Conservation (phyloP, 2,888 invertebrate species). For the Caenorhabditis zanzibari region DNA sequence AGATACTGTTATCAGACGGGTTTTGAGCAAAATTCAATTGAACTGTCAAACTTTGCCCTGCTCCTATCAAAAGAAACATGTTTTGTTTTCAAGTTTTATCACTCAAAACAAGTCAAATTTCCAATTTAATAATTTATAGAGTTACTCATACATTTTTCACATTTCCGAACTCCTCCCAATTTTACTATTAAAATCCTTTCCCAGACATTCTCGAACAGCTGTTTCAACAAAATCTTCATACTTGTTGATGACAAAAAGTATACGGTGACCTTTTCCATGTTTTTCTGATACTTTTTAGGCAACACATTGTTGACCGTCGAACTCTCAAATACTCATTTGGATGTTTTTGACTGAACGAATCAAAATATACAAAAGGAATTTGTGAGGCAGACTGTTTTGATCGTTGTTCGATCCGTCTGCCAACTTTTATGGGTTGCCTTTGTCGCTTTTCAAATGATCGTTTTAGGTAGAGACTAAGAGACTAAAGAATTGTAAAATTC, state of each 20-base stretch:
- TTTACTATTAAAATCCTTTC: background rate
- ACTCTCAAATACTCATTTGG: constrained; percentile 31
- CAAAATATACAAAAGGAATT: constrained; percentile 12
- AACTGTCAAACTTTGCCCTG: background rate
- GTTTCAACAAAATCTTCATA: background rate
- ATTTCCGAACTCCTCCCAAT: background rate
- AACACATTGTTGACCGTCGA: constrained; percentile 39
- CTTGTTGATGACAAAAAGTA: constrained; percentile 14
- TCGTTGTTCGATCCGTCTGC: constrained; percentile 49
- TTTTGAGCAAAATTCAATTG: too few species aligned
- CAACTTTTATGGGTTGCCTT: constrained; percentile 52
- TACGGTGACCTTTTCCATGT: constrained; percentile 14
- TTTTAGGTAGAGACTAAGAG: constrained; percentile 24
- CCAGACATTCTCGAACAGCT: background rate
- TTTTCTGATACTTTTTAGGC: constrained; percentile 17
- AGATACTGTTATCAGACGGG: too few species aligned
- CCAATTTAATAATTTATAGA: background rate
- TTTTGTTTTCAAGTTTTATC: background rate
- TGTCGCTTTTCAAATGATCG: constrained; percentile 40
- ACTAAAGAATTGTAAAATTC: constrained; percentile 9
- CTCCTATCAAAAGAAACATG: background rate
- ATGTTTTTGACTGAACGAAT: constrained; percentile 43
- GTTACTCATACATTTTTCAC: background rate
- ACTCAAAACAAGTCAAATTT: background rate
- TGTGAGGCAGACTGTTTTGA: constrained; percentile 38